Conservation (phyloP, 2,797 vertebrate species). For the Halcyon chelicuti region DNA sequence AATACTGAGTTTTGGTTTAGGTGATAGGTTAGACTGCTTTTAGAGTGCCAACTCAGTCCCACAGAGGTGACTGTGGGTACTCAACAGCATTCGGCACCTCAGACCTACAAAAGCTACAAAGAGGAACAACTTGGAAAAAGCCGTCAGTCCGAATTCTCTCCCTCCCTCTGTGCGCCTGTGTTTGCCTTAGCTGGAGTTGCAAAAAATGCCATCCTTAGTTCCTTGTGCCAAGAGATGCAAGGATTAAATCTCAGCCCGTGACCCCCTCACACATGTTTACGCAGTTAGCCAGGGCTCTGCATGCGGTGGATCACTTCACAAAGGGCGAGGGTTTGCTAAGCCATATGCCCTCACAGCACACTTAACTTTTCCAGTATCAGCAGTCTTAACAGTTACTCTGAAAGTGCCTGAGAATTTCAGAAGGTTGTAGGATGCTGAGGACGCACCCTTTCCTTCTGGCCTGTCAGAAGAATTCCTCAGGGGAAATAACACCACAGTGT, state of each 20-base stretch:
- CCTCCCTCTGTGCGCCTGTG: neutral
- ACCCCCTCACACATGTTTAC: fast-evolving
- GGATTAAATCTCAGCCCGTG: neutral
- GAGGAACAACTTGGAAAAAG: neutral
- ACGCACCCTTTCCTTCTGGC: neutral
- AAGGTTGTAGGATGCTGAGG: neutral
- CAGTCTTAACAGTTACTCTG: neutral
- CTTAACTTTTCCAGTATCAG: neutral
- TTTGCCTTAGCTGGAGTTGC: neutral
- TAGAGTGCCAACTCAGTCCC: neutral
- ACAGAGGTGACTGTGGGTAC: neutral
- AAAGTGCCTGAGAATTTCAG: neutral
- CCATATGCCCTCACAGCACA: neutral
- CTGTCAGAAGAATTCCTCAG: neutral
- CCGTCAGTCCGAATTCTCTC: neutral
- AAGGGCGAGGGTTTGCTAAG: neutral
- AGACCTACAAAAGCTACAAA: neutral
- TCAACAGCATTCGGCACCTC: neutral
- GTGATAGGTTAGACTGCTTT: neutral
- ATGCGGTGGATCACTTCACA: neutral
- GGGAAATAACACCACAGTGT: neutral
- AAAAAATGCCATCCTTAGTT: neutral
- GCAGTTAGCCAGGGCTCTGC: neutral
- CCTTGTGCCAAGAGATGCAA: neutral
- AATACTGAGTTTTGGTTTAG: neutral